These are phyloP conservation scores for Leuctra nigra DNA, from an alignment of 2,888 invertebrate species.

Conservation along the genomic window DNA sequence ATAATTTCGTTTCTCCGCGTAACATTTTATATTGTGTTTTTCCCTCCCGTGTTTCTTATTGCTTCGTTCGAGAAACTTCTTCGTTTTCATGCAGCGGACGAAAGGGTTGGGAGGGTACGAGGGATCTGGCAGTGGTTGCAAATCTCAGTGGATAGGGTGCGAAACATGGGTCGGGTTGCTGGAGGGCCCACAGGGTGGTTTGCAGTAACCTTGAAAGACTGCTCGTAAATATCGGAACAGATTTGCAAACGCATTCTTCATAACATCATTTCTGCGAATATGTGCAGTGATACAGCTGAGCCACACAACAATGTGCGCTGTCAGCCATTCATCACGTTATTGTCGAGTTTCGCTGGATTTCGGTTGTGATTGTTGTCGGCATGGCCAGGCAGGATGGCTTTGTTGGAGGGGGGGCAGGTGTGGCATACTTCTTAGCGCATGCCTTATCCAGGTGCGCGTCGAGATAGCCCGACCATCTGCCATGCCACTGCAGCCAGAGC, in stretches of 20 bases:
- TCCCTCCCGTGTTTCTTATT: no score
- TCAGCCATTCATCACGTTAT: conserved; percentile 20
- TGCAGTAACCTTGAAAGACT: not conserved
- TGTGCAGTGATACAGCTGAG: not conserved
- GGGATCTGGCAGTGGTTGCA: no score
- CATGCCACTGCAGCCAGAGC: not conserved
- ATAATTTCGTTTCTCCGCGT: no score
- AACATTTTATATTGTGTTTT: no score
- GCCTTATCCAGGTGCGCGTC: conserved; percentile 11
- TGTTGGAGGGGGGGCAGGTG: conserved; percentile 8
- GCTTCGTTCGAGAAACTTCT: no score
- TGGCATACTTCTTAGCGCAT: conserved; percentile 5
- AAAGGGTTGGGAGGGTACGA: no score
- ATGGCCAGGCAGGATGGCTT: not conserved
- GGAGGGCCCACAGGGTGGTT: not conserved
- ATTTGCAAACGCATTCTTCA: not conserved
- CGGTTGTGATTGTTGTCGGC: not conserved
- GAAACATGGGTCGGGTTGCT: no score
- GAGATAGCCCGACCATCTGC: conserved; percentile 3
- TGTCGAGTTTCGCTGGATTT: conserved; percentile 19
- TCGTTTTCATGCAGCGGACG: no score
- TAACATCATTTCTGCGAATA: not conserved
- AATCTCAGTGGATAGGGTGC: no score
- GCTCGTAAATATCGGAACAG: not conserved
- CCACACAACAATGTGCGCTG: conserved; percentile 11